Conservation (phyloP, 2,888 invertebrate genomes). For the Deroplatys truncata region DNA sequence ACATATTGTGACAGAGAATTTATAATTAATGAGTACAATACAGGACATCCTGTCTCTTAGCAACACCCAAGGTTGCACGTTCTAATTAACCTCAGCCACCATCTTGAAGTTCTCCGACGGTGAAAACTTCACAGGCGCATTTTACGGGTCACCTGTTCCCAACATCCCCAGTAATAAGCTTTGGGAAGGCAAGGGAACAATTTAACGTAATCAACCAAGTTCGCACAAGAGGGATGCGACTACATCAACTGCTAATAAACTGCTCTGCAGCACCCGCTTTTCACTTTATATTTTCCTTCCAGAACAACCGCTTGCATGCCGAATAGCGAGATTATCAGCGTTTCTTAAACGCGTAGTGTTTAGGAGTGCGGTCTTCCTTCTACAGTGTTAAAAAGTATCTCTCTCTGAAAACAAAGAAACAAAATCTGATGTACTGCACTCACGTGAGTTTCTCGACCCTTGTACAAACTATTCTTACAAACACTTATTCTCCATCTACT, state of each 20-base stretch:
- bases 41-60: background rate
- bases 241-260: background rate
- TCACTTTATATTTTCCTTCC: background rate
- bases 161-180: background rate
- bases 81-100: background rate
- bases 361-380: too few relatives aligned
- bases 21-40: background rate
- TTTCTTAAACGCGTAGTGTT: too few relatives aligned
- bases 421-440: too few relatives aligned
- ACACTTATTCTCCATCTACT: too few relatives aligned
- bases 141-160: background rate
- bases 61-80: background rate
- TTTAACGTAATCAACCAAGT: background rate
- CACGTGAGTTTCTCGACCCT: too few relatives aligned
- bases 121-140: background rate
- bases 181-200: background rate
- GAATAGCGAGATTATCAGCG: background rate
- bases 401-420: too few relatives aligned
- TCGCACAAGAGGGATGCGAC: background rate
- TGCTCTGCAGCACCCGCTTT: background rate
- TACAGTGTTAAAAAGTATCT: too few relatives aligned
- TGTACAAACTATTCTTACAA: too few relatives aligned
- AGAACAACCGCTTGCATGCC: background rate
- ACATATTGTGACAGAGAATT: background rate
- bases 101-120: background rate